Percentiles rank a stretch among this genome's conserved stretches.
Conservation (phyloP, 2,888 invertebrate species). For the Nasonovia ribisnigri region DNA sequence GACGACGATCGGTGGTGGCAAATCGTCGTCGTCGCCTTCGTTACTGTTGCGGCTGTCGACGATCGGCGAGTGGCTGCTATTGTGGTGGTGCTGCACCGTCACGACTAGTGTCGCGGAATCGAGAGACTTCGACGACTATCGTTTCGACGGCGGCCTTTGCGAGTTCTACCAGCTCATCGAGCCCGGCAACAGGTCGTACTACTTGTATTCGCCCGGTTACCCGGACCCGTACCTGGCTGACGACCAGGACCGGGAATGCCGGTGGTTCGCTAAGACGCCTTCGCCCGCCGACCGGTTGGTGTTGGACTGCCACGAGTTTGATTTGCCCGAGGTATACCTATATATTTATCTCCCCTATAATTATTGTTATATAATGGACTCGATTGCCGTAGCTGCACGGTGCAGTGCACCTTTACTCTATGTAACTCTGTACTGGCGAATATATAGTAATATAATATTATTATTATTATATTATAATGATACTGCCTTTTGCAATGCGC, state of each 20-base stretch:
- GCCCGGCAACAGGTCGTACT: constrained; percentile 69
- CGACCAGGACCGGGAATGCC: constrained; percentile 71
- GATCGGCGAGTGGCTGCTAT: neutral
- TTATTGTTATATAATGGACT: neutral
- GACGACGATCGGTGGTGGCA: neutral
- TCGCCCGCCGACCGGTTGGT: constrained; percentile 69
- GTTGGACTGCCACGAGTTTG: constrained; percentile 71
- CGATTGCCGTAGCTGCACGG: neutral
- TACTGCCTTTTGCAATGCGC: neutral
- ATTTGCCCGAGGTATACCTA: constrained; percentile 72
- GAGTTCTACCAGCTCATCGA: constrained; percentile 54
- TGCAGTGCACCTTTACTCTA: neutral
- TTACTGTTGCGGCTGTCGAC: neutral
- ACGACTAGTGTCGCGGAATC: too few relatives aligned
- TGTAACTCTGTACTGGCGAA: neutral
- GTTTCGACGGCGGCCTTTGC: constrained; percentile 27
- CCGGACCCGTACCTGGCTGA: constrained; percentile 69
- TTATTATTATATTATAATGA: too few relatives aligned
- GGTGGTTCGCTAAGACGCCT: constrained; percentile 73
- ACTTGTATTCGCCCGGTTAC: constrained; percentile 73
- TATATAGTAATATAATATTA: too few relatives aligned
- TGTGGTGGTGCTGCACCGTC: neutral
- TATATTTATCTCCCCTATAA: neutral
- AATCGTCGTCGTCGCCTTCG: neutral
- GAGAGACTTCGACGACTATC: constrained; percentile 17